phyloP scores from a whole-genome alignment of 2,888 invertebrate species.

The Volucella inflata region DNA sequence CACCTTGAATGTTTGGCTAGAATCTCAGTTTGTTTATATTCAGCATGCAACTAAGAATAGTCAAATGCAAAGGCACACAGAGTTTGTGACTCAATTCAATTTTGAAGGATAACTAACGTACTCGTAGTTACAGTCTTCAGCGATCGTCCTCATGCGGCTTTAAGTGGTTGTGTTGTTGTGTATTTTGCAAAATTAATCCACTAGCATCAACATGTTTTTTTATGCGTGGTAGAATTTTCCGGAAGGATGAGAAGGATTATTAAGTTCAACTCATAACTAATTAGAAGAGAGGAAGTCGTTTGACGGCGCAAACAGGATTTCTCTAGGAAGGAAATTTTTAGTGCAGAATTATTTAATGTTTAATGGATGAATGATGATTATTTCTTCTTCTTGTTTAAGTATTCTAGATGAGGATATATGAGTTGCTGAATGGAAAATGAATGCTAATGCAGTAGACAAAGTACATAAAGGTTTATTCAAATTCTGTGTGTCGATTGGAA shows the following conservation, averaged over 20 bases:
- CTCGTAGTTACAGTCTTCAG: no score
- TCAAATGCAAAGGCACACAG: no score
- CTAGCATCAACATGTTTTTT: conserved; percentile 33
- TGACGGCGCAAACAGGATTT: conserved; percentile 13
- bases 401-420: no score
- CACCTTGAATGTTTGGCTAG: no score
- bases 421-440: not conserved
- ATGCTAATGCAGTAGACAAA: no score
- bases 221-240: conserved; percentile 50
- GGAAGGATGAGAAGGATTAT: conserved; percentile 51
- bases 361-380: not conserved
- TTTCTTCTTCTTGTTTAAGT: not conserved
- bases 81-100: no score
- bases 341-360: conserved; percentile 8
- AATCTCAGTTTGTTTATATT: no score
- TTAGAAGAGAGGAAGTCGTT: conserved; percentile 25
- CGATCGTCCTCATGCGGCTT: no score
- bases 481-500: no score
- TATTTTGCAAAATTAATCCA: conserved; percentile 35
- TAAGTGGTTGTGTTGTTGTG: conserved; percentile 11
- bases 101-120: no score
- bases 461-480: no score
- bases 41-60: no score
- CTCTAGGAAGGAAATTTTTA: conserved; percentile 26
- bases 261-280: conserved; percentile 58